Evolutionary conservation across 35 echinoderm and acorn worm species (phyloP), one percentile per base, ranked within the genome.

Genomic region (Anneissia japonica): DNA sequence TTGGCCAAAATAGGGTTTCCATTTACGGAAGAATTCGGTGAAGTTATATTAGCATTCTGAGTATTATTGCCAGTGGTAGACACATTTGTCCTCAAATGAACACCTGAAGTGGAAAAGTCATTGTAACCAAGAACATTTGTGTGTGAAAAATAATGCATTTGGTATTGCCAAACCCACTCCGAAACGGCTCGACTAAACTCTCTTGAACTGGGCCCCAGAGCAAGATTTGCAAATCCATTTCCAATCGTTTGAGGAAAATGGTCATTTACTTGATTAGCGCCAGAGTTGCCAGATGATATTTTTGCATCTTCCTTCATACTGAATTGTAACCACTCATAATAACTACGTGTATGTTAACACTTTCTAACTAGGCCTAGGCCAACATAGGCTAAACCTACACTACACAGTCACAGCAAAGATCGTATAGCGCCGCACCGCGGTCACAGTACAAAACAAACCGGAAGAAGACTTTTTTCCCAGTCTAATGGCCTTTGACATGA

Each of bases 161-260:
- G 32, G 31, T 81, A 81, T 26, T 81, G 79, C 34, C 36, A 37
- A 36, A 81, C 35, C 79, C 79, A 81, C 28, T 81, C 35, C 37
- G 79, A 38, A n/a, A 81, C 79, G 23, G 79, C 79, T 81, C 38
- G 6, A 30, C 35, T 81, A 37, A 38, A 81, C 23, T 81, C 79
- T 39, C 32, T 35, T 37, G 79, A 81, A 32, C 79, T 81, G 35
- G 79, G 79, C 35, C 36, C 17, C 38, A 10, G 35, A 12, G 17
- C 36, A 23, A 39, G 38, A 40, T 39, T 40, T 40, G 79, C 12
- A 29, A 37, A 30, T 4, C 35, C 35, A 7, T 81, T 81, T 40
- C 36, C 34, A 19, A 38, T 39, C 3, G n/a, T 81, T 81, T 39
- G n/a, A 4, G 16, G 35, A 81, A 3, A 39, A 29, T 37, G 38